phyloP scores from a whole-genome alignment of 1,140 invertebrate species.

The Penaeus chinensis region DNA sequence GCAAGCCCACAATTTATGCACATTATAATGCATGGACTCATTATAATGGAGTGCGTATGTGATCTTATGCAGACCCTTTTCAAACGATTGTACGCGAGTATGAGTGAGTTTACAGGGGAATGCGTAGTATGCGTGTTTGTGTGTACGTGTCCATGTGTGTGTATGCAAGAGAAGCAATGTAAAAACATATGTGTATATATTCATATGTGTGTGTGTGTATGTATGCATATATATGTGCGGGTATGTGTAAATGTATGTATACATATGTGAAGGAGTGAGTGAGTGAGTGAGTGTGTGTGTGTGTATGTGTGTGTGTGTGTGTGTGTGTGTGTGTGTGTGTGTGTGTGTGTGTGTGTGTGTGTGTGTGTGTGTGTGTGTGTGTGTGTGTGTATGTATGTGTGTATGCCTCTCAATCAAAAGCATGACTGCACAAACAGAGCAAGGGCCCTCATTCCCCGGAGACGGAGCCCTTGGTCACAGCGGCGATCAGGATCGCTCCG shows the following conservation, averaged over 20 bases:
- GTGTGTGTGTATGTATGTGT: too few species aligned
- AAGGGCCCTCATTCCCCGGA: too few species aligned
- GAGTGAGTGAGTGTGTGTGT: constrained; percentile 43
- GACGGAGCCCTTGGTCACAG: too few species aligned
- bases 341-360: too few species aligned
- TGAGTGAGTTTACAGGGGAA: neutral
- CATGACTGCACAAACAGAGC: too few species aligned
- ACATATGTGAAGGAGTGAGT: neutral
- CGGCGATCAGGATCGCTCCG: too few species aligned
- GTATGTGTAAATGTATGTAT: neutral
- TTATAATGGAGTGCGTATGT: too few species aligned
- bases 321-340: too few species aligned
- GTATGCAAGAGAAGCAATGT: neutral
- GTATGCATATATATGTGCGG: constrained; percentile 8
- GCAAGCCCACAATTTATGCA: neutral
- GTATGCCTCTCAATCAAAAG: too few species aligned
- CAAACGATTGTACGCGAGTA: too few species aligned
- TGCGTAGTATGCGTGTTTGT: neutral
- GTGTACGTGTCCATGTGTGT: neutral
- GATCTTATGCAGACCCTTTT: neutral
- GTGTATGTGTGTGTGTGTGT: constrained; percentile 11
- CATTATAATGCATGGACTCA: too few species aligned
- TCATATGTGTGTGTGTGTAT: constrained; percentile 32
- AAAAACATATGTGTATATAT: neutral
- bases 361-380: too few species aligned